Evolutionary conservation across 2,113 vertebrate species (phyloP), one percentile per base, ranked within the genome.

Genomic region (Oxyura jamaicensis): DNA sequence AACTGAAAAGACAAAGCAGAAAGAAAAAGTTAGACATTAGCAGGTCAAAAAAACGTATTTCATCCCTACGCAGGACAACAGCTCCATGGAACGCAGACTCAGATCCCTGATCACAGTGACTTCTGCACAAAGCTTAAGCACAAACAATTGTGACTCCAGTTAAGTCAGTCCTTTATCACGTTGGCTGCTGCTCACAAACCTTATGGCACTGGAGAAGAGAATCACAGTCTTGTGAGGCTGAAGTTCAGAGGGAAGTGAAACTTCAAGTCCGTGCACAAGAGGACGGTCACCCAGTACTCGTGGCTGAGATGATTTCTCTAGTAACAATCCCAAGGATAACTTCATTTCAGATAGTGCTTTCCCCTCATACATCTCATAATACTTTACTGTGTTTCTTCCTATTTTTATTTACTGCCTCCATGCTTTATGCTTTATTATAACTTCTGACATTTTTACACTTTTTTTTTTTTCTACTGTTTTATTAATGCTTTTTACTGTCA

Each of bases 1-100:
- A 99, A 83, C 99, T 99, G 87, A 78, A 94, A 96, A 92, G 29
- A 83, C 50, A 90, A 93, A 81, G 44, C 75, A 97, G 84, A 83
- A 95, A 55, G 44, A 83, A 94, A 73, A 91, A 58, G 41, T 56
- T 55, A 81, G 22, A 82, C 20, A 35, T 11, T 55, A 75, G 33
- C 9, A 53, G 35, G 22, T 39, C 6, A 59, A 89, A 90, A 76
- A 76, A 80, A 2, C 41, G 16, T 29, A 10, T 46, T 83, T 83
- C 35, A 86, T 21, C 3, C 8, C n/a, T 60, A 13, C 44, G 52
- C 25, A 72, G 33, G 5, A 44, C 39, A 86, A 89, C 6, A 86
- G 17, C 21, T 56, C 39, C 52, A 35, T n/a, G 84, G 76, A 71
- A 48, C 11, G 23, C 31, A 88, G 31, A n/a, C 21, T 93, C 46